Base-by-base conservation (phyloP, 2,797 vertebrate genomes). In the Peromyscus aztecus region DNA sequence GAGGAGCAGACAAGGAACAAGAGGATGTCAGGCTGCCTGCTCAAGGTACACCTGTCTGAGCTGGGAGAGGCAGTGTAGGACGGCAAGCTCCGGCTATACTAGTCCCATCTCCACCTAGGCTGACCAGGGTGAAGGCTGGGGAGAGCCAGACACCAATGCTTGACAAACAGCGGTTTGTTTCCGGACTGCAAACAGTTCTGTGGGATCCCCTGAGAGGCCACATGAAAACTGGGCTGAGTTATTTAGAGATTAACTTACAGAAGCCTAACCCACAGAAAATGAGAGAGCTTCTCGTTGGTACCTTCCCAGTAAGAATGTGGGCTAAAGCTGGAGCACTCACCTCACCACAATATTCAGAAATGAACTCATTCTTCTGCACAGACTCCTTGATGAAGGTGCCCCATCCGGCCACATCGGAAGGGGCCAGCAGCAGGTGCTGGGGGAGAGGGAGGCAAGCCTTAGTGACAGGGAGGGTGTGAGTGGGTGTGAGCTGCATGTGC, bases 351-450 rank as follows among this genome's bases (percentile, higher is more conserved):
- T 99, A 99, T 96, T 99, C 99, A 0, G 99, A 99, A 98, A 99
- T 99, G 98, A 99, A 99, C 98, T 99, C 99, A 0, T 99, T 99
- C 98, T 99, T 99, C 98, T 99, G 99, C 97, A 99, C 99, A 0
- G 99, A 98, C 97, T 99, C 99, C 98, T 99, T 99, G 98, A 99
- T 99, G 99, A 99, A 99, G 9, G 99, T 99, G 73, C 99, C 99
- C 99, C 99, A 99, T 61, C 99, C 99, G 0, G 99, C 99, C 0
- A 99, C 99, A 46, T 99, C 99, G 0, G 99, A 99, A 0, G 99
- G 99, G n/a, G 99, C 99, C 98, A 99, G 97, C 91, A 99, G 97
- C 96, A 99, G 98, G 97, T 99, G 99, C 99, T 99, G 80, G 93
- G 71, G 95, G 87, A 91, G 97, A 87, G 76, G 78, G 90, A 95